Evolutionary conservation across 2,797 vertebrate species (phyloP).

Genomic region (Hippopotamyrus pictus): DNA sequence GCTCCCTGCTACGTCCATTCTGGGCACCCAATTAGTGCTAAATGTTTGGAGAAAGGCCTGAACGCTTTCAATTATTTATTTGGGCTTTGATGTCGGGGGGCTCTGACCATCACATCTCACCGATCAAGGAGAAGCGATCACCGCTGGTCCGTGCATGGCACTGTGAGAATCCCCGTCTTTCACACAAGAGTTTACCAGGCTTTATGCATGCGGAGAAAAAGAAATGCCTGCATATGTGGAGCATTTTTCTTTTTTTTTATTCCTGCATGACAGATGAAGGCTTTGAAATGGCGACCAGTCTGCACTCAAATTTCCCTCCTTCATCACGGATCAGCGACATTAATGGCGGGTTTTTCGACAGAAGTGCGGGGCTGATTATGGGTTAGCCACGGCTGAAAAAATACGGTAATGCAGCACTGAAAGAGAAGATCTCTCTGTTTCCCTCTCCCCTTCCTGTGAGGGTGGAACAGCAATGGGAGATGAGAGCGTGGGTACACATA

Average conservation of each 20-base stretch:
- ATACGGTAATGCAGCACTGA: not conserved
- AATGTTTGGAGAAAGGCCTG: constrained; percentile 47
- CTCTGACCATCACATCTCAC: constrained; percentile 50
- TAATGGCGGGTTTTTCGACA: constrained; percentile 17
- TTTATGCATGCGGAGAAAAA: constrained; percentile 12
- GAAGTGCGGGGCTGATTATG: not conserved
- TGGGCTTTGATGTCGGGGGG: constrained; percentile 53
- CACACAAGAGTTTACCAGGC: not conserved
- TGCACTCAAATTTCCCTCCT: not conserved
- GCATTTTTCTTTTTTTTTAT: not conserved
- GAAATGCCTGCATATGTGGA: not conserved
- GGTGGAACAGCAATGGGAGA: constrained; percentile 37
- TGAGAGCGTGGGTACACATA: constrained; percentile 42
- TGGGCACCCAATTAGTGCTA: constrained; percentile 61
- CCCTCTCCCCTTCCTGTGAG: constrained; percentile 15
- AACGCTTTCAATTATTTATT: constrained; percentile 60
- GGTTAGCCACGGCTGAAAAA: not conserved
- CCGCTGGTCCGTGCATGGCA: constrained; percentile 43
- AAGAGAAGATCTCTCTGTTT: constrained; percentile 22
- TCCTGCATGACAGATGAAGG: not conserved
- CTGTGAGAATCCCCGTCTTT: not conserved
- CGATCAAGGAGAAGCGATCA: constrained; percentile 44
- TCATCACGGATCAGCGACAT: not conserved
- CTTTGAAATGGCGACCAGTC: not conserved
- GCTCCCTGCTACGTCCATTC: constrained; percentile 46